Evolutionary conservation across 2,888 invertebrate species (phyloP).

Genomic region (Ischnura elegans): DNA sequence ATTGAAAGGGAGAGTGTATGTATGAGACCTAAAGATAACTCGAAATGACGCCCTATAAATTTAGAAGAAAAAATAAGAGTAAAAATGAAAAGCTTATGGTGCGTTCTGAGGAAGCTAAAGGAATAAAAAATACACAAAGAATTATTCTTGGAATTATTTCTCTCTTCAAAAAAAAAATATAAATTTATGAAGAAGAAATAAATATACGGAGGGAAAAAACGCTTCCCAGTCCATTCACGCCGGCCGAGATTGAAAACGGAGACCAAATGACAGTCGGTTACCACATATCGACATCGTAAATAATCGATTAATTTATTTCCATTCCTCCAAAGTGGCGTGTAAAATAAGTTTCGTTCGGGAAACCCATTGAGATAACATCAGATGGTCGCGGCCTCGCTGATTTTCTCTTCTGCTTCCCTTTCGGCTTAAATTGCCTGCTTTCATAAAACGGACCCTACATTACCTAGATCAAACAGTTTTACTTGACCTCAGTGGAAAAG

Average conservation of each 20-base stretch:
- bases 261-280: not conserved
- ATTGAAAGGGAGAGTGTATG: not conserved
- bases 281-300: constrained; percentile 21
- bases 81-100: not conserved
- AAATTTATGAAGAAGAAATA: not conserved
- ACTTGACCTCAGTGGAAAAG: not conserved
- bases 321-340: not conserved
- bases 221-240: not conserved
- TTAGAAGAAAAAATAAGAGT: not conserved
- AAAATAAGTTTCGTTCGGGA: not conserved
- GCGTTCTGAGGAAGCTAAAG: not conserved
- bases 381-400: not conserved
- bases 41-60: constrained; percentile 8
- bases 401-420: not conserved
- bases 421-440: not conserved
- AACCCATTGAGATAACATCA: not conserved
- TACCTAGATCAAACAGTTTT: not conserved
- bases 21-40: constrained; percentile 14
- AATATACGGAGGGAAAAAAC: not conserved
- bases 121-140: not conserved
- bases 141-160: not conserved
- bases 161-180: not conserved
- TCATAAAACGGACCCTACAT: not conserved
- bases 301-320: constrained; percentile 29
- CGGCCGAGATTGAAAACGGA: not conserved